Conservation (phyloP, 2,797 vertebrate genomes). For the Centroberyx gerrardi region DNA sequence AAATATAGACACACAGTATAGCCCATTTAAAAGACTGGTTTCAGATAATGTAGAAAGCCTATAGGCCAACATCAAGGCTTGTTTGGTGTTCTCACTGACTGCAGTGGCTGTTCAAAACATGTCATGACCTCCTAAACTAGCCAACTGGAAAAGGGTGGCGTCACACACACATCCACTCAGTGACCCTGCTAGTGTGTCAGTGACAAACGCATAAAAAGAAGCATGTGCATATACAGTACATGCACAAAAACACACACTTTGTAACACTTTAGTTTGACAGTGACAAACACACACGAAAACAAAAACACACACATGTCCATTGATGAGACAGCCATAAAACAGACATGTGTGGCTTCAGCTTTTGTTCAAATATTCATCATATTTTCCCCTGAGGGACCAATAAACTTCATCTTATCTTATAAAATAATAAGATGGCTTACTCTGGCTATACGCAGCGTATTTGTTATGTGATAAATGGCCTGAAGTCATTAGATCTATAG, state of each 20-base stretch:
- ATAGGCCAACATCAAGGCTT: conserved; percentile 37
- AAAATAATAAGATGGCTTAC: not conserved
- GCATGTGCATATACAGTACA: not conserved
- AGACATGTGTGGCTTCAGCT: not conserved
- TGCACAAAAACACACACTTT: not conserved
- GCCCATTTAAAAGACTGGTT: conserved; percentile 34
- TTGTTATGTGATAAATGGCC: not conserved
- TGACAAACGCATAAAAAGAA: not conserved
- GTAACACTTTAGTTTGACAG: not conserved
- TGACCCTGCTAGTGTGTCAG: not conserved
- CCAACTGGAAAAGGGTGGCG: conserved; percentile 71
- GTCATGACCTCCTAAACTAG: conserved; percentile 72
- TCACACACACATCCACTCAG: conserved; percentile 21
- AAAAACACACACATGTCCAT: not conserved
- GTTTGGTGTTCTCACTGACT: conserved; percentile 27
- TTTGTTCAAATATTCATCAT: not conserved
- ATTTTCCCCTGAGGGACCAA: not conserved
- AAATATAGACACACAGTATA: conserved; percentile 21
- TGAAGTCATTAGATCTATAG: not conserved
- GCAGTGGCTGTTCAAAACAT: conserved; percentile 46
- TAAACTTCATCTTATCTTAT: not conserved
- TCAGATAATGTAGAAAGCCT: conserved; percentile 22
- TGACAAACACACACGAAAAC: conserved; percentile 8
- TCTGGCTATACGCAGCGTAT: not conserved
- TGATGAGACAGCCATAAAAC: not conserved